A percentile compares a stretch with the other conserved stretches of the same genome.
Conservation (phyloP, 2,113 vertebrate genomes). For the Tichodroma muraria region DNA sequence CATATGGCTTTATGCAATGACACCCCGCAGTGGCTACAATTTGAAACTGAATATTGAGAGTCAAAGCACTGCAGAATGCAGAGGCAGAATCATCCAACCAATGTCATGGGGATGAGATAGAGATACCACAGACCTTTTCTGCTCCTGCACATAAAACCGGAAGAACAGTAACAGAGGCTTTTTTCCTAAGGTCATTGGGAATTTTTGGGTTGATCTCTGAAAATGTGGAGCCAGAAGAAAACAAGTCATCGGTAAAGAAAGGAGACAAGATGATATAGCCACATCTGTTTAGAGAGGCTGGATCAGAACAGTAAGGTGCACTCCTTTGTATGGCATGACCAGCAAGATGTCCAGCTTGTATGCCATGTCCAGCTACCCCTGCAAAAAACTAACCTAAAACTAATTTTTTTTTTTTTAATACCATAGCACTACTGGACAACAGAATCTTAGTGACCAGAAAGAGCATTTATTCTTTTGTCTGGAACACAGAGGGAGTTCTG, state of each 20-base stretch:
- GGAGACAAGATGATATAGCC: neutral
- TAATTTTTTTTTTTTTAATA: neutral
- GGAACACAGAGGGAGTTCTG: neutral
- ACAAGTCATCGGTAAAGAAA: neutral
- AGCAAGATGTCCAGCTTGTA: neutral
- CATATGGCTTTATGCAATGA: neutral
- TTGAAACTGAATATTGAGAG: neutral
- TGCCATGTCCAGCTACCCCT: neutral
- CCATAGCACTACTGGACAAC: neutral
- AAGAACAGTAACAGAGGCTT: neutral
- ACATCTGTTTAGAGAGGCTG: neutral
- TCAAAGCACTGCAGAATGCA: neutral
- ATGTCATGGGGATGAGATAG: fast-evolving
- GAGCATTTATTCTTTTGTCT: neutral
- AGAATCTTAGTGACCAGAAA: neutral
- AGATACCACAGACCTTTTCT: neutral
- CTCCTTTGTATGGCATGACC: neutral
- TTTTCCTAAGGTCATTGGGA: neutral
- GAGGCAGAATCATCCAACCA: neutral
- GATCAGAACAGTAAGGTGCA: neutral
- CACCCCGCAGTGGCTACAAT: neutral
- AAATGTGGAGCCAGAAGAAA: neutral
- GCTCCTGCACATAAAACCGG: neutral
- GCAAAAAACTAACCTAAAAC: neutral
- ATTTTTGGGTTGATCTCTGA: neutral